Conservation (phyloP, 2,113 vertebrate genomes). For the Ageneiosus marmoratus region DNA sequence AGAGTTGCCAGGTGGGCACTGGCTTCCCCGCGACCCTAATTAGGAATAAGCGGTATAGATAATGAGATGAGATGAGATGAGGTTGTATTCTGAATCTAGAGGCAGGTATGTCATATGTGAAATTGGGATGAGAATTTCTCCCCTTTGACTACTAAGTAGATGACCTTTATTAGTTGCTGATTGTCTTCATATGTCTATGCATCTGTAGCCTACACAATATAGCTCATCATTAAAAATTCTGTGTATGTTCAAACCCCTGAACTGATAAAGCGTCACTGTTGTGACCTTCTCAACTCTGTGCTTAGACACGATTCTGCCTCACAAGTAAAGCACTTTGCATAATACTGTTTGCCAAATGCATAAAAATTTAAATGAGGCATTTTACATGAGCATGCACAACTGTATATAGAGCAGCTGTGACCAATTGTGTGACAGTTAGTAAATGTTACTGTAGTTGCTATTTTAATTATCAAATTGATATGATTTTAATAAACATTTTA, state of each 20-base stretch:
- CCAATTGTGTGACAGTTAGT: not conserved
- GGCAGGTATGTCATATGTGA: too few relatives aligned
- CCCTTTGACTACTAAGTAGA: not conserved
- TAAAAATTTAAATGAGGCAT: constrained; percentile 11
- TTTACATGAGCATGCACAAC: not conserved
- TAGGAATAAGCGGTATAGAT: too few relatives aligned
- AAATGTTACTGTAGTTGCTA: not conserved
- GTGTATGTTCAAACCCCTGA: not conserved
- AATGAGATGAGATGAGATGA: too few relatives aligned
- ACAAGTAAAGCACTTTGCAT: not conserved
- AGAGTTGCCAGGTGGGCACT: too few relatives aligned
- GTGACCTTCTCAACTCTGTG: constrained; percentile 4
- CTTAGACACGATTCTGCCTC: not conserved
- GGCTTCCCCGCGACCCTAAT: too few relatives aligned
- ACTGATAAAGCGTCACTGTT: not conserved
- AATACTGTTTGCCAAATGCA: not conserved
- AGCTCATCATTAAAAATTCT: constrained; percentile 1
- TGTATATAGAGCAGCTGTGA: not conserved
- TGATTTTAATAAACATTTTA: not conserved
- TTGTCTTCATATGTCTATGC: not conserved
- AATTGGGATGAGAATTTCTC: too few relatives aligned
- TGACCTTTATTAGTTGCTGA: not conserved
- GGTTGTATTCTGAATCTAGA: too few relatives aligned
- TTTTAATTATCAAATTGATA: not conserved
- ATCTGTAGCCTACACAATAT: not conserved